Conservation (phyloP, 2,113 vertebrate genomes). For the Bubo bubo region DNA sequence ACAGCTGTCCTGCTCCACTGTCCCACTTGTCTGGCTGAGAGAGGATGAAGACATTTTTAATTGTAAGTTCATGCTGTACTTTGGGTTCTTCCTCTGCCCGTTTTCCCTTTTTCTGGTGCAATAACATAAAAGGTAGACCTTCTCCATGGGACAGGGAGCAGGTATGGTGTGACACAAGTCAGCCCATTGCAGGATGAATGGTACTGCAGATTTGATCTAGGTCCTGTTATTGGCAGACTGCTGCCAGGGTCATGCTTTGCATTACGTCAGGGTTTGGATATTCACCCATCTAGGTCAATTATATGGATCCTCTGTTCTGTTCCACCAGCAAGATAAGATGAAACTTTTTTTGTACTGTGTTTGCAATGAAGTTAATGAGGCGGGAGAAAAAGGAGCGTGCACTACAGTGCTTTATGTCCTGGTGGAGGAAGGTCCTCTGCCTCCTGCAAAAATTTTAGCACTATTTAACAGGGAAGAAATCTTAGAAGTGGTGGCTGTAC, state of each 20-base stretch:
- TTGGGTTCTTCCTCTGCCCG: not conserved
- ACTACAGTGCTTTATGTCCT: not conserved
- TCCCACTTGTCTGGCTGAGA: conserved; percentile 2
- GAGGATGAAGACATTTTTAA: not conserved
- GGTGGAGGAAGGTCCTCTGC: not conserved
- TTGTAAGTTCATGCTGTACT: not conserved
- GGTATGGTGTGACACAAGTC: not conserved
- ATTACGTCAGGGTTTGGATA: not conserved
- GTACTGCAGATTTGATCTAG: not conserved
- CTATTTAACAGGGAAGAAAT: not conserved
- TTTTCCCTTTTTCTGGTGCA: not conserved
- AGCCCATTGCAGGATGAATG: not conserved
- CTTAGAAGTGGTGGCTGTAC: not conserved
- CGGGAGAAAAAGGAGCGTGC: not conserved
- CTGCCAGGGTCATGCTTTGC: not conserved
- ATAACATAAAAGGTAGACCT: not conserved
- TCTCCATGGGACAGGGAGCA: not conserved
- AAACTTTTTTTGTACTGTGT: not conserved
- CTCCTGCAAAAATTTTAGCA: not conserved
- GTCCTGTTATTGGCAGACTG: not conserved
- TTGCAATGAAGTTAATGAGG: not conserved
- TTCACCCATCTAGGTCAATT: not conserved
- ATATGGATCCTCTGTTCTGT: not conserved
- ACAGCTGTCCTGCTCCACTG: conserved; percentile 62
- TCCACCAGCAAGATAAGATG: not conserved